Evolutionary conservation across 2,113 vertebrate genomes (phyloP), one percentile per base, ranked within the genome.

Genomic region (Helogale parvula): DNA sequence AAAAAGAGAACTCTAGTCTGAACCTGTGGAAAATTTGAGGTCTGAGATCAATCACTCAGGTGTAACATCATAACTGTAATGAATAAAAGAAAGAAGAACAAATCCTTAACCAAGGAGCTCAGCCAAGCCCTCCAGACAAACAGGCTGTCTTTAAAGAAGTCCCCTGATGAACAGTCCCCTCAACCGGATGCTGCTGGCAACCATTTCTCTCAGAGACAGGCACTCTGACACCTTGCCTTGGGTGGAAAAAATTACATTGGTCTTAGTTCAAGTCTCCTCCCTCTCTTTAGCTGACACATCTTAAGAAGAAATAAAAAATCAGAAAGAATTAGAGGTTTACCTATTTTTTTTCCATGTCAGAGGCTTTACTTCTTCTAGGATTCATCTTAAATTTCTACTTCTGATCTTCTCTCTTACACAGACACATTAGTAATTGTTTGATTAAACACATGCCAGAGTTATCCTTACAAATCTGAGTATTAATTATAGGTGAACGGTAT

Each of bases 291-390:
- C 89, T 97, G 97, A 96, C 92, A 97, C 95, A 47, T 90, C 95
- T 95, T 96, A 91, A 93, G 91, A 95, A 80, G 97, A 97, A 98
- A 97, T 94, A 82, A 93, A 97, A 86, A 93, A 92, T 54, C 94
- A 98, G 94, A 97, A 97, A 97, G 86, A 91, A 89, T 89, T 90
- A 92, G 57, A 97, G 77, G 29, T 80, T 90, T 89, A 35, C 82
- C 80, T 31, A 33, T 90, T 96, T 95, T 82, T 54, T 88, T 87
- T 94, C 69, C 14, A 83, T 29, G 90, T 89, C 91, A 93, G 76
- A 95, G 54, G 65, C 57, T 54, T 45, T 88, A 35, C 54, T 88
- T 80, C 92, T 86, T 91, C 93, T 81, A 93, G 45, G 81, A 96
- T 94, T 96, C 89, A 90, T 95, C 81, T 31, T 60, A 72, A 92